A percentile compares a stretch with the other conserved stretches of the same genome.
Conservation (phyloP, 2,113 vertebrate genomes). For the Dolichotis patagonum region DNA sequence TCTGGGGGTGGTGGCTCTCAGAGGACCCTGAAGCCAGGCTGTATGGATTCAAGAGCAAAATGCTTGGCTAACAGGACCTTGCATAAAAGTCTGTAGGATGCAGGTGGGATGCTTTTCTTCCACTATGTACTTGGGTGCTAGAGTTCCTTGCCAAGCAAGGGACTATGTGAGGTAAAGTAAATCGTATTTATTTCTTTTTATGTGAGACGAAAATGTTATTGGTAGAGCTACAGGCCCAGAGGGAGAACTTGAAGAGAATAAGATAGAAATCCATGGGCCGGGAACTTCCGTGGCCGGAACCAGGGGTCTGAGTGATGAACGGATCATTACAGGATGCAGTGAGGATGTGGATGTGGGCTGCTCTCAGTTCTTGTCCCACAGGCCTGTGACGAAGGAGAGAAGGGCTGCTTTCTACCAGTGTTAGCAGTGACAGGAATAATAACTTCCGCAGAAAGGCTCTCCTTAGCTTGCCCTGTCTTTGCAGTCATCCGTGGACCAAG, state of each 20-base stretch:
- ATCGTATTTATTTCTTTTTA: conserved; percentile 23
- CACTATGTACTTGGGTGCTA: background rate
- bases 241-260: background rate
- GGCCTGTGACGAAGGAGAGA: background rate
- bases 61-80: background rate
- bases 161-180: background rate
- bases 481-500: background rate
- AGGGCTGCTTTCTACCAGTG: background rate
- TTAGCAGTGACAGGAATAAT: conserved; percentile 24
- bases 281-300: background rate
- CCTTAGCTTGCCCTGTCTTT: conserved; percentile 31
- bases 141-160: background rate
- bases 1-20: background rate
- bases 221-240: background rate
- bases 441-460: background rate
- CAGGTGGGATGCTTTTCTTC: background rate
- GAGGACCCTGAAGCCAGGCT: background rate
- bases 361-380: conserved; percentile 22
- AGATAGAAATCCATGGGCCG: background rate
- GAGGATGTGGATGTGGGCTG: background rate
- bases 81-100: background rate
- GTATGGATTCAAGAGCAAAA: background rate
- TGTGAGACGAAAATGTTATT: background rate
- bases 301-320: background rate
- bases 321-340: background rate